Percentiles rank a stretch among this genome's conserved stretches.
These are phyloP conservation scores for Cyprinodon variegatus DNA, from an alignment of 2,113 vertebrate species.

Conservation along the genomic window DNA sequence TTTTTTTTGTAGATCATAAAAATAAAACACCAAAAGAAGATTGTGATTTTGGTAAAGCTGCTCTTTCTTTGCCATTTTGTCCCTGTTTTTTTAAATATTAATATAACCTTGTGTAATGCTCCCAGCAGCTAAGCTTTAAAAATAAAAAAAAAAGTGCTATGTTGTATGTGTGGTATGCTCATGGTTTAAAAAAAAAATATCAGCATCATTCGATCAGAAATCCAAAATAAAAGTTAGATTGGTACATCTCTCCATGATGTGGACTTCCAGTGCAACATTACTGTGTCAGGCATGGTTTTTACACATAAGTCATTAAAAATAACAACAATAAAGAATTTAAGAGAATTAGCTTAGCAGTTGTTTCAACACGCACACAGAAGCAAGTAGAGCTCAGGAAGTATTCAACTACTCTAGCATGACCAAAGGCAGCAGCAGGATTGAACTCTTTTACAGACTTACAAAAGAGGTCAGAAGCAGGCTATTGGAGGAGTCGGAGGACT, in stretches of 20 bases:
- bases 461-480: conserved; percentile 69
- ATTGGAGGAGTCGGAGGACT: conserved; percentile 62
- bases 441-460: conserved; percentile 60
- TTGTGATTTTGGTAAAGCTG: not conserved
- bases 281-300: not conserved
- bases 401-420: conserved; percentile 59
- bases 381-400: conserved; percentile 39
- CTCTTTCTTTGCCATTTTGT: not conserved
- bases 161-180: too few species aligned
- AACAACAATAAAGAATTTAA: conserved; percentile 19
- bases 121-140: not conserved
- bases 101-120: not conserved
- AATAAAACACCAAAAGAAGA: too few species aligned
- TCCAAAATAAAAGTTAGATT: not conserved
- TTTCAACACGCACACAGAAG: conserved; percentile 51
- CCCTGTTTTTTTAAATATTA: not conserved
- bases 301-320: conserved; percentile 3
- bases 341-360: conserved; percentile 18
- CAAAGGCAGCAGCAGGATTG: conserved; percentile 72
- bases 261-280: not conserved
- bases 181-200: not conserved
- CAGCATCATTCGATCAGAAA: not conserved
- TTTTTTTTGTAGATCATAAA: too few species aligned
- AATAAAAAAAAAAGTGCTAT: not conserved
- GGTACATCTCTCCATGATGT: not conserved